A percentile compares a stretch with the other conserved stretches of the same genome.
Evolutionary conservation across 2,797 vertebrate species (phyloP).

Genomic region (Liparis tanakae): DNA sequence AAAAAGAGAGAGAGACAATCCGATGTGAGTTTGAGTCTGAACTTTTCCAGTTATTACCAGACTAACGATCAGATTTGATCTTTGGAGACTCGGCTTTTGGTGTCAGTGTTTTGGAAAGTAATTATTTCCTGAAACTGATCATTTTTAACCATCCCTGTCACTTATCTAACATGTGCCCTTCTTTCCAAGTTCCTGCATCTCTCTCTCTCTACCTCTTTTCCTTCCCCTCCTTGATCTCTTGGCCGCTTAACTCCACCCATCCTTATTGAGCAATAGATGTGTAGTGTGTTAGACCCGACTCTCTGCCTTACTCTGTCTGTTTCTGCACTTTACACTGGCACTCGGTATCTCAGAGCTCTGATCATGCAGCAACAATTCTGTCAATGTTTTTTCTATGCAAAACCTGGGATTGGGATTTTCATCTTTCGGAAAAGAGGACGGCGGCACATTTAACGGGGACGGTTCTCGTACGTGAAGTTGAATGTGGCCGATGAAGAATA

Average conservation of each 20-base stretch:
- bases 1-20: conserved; percentile 63
- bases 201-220: conserved; percentile 64
- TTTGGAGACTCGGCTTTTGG: conserved; percentile 70
- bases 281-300: conserved; percentile 54
- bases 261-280: conserved; percentile 72
- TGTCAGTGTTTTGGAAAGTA: conserved; percentile 50
- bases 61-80: conserved; percentile 55
- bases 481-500: conserved; percentile 9
- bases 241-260: conserved; percentile 19
- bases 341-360: conserved; percentile 44
- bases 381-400: conserved; percentile 82
- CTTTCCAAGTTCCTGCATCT: conserved; percentile 29
- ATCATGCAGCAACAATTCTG: conserved; percentile 53
- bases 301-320: conserved; percentile 76
- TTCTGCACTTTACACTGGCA: conserved; percentile 72
- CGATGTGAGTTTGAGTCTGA: conserved; percentile 39
- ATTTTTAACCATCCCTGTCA: conserved; percentile 9
- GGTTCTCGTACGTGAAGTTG: conserved; percentile 20
- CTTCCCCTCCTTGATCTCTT: conserved; percentile 18
- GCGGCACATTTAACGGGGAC: conserved; percentile 12
- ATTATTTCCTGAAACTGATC: conserved; percentile 30
- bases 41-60: conserved; percentile 44
- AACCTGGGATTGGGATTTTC: conserved; percentile 44
- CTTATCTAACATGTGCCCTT: conserved; percentile 15
- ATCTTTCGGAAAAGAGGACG: conserved; percentile 22